Base-by-base conservation (phyloP, 1,140 invertebrate genomes). In the Drosophila bocqueti region DNA sequence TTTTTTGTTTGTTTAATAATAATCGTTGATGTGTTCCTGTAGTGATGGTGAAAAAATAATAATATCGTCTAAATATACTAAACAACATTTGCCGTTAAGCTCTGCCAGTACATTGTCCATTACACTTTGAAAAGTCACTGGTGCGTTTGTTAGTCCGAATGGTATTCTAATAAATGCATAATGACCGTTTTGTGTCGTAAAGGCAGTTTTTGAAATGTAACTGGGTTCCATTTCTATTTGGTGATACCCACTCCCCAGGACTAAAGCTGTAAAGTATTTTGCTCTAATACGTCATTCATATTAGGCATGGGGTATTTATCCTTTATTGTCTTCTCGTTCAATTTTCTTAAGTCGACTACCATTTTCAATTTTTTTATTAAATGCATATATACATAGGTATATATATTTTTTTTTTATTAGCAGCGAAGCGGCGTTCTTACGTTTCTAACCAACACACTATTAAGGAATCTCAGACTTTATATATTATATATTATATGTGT, bases 271-370 rank as follows among this genome's bases (percentile, higher is more conserved):
- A 26, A 63, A 58, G 13, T 68, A 74, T 68, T 47, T 67, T 21
- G 36, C 54, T 13, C 63, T 10, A 73, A 11, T 9, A 73, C 64
- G 4, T 66, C 62, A n/a, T 38, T 49, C 4, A 66, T 66, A 13
- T 57, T 66, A 1, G 69, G 69, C 4, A 60, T 49, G 4, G 62
- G 69, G 13, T 54, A 66, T 58, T 58, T 72, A 26, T 64, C 60
- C 3, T 54, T 34, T 4, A 64, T 10, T 0, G 62, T 29, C 38
- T 64, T 72, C 45, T 55, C 43, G 34, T 61, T 66, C 3, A 46
- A 24, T 45, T 45, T 21, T 4, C 43, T 18, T 21, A 24, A 24
- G 15, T 67, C 55, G 13, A 67, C 24, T 16, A 59, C 50, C 13
- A 73, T 13, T 9, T 34, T n/a, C 54, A 46, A 73, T 21, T 46